Percentiles rank a stretch among this genome's conserved stretches.
phyloP scores from a whole-genome alignment of 2,113 vertebrate genomes.

The Dipodomys merriami region DNA sequence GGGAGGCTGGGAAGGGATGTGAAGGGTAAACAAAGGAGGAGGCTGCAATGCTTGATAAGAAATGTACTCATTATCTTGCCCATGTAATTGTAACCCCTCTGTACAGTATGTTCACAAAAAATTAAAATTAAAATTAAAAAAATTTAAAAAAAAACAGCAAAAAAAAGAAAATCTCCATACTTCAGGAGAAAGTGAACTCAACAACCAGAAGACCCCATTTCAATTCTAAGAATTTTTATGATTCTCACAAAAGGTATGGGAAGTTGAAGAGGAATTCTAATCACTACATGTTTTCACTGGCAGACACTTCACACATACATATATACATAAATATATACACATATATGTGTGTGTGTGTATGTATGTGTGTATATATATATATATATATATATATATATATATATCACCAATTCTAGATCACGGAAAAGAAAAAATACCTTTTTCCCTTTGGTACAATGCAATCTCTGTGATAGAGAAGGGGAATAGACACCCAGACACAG shows the following conservation, averaged over 20 bases:
- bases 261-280: slow-evolving; percentile 35
- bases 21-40: too few relatives aligned
- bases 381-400: not conserved
- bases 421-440: not conserved
- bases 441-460: not conserved
- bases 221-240: not conserved
- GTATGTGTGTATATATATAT: too few relatives aligned
- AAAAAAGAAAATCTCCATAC: not conserved
- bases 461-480: not conserved
- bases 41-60: too few relatives aligned
- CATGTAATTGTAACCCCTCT: too few relatives aligned
- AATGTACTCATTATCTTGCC: too few relatives aligned
- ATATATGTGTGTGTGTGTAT: too few relatives aligned
- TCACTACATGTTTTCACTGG: not conserved
- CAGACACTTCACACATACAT: not conserved
- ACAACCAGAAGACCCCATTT: slow-evolving; percentile 5
- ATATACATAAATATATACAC: not conserved
- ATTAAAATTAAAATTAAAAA: too few relatives aligned
- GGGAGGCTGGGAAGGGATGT: too few relatives aligned
- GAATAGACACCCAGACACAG: not conserved
- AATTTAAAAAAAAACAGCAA: too few relatives aligned
- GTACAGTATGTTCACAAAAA: too few relatives aligned
- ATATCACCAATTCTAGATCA: not conserved
- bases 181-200: not conserved
- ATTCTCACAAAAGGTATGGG: slow-evolving; percentile 22